Conservation (phyloP, 2,113 vertebrate genomes). For the Felis chaus region DNA sequence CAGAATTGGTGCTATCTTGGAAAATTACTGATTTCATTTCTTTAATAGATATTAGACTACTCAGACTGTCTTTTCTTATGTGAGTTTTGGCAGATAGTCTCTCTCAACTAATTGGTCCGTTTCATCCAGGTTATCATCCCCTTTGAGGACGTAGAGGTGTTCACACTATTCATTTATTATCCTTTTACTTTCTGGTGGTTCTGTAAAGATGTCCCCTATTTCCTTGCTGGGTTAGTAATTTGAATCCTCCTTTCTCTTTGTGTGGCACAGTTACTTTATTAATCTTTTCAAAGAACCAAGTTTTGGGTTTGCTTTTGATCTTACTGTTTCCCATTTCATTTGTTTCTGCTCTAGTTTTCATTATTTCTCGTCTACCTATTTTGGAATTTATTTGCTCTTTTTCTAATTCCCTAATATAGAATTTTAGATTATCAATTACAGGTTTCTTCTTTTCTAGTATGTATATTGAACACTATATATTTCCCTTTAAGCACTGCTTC, state of each 20-base stretch:
- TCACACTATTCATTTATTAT: not conserved
- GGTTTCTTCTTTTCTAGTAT: not conserved
- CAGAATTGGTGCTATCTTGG: not conserved
- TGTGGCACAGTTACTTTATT: not conserved
- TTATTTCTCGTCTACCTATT: not conserved
- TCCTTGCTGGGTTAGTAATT: not conserved
- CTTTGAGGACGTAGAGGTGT: not conserved
- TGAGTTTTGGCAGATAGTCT: not conserved
- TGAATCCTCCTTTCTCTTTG: not conserved
- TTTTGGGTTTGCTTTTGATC: not conserved
- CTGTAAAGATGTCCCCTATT: not conserved
- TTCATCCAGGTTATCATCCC: not conserved
- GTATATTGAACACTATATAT: not conserved
- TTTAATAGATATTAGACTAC: not conserved
- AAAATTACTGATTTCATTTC: not conserved
- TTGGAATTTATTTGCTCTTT: not conserved
- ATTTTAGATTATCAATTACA: not conserved
- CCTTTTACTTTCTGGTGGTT: not conserved
- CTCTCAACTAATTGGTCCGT: not conserved
- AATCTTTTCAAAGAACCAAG: not conserved
- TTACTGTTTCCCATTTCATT: not conserved
- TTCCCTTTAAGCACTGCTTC: not conserved
- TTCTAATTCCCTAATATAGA: not conserved
- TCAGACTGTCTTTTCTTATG: not conserved
- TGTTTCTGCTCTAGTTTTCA: not conserved